Base-by-base conservation (phyloP, 2,797 vertebrate species). In the Valencia hispanica region DNA sequence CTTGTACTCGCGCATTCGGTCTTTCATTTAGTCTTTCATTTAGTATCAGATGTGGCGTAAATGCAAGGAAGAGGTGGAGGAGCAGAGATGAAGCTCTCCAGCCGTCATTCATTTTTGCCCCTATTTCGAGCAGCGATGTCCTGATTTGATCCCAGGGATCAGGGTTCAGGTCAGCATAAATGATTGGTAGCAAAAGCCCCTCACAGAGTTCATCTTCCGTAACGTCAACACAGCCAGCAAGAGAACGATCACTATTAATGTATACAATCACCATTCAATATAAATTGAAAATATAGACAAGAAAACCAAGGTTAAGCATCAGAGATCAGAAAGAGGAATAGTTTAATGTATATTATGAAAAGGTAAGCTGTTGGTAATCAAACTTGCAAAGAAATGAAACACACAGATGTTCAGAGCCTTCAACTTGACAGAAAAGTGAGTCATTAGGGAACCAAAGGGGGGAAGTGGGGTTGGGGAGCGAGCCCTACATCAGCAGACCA, bases 1-100 rank as follows among this genome's bases (percentile, higher is more conserved):
- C 80, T 75, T 76, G 89, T 92, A 85, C 82, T 87, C 86, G 57
- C 84, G 78, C 86, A 47, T 47, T 47, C 15, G 5, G 81, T 87
- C 71, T 74, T 84, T 82, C 72, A 74, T 77, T 70, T 77, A 71
- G 81, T 87, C 70, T 75, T 86, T 82, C 70, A 74, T 78, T 70
- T 78, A 74, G 81, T 84, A 69, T 75, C 63, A 79, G 69, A 72
- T 75, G 68, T 70, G 80, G 32, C 20, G 14, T 53, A 81, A 80
- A 72, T 66, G 57, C 25, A 57, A 77, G 63, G 25, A 75, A 55
- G 75, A 68, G 14, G 15, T 75, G 18, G 53, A 73, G 65, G 51
- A 70, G 36, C 15, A 75, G 17, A 69, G 18, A 32, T 4, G 30
- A n/a, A 69, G 17, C 32, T 63, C 59, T 36, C 59, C 17, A 1